Base-by-base conservation (phyloP, 2,113 vertebrate genomes). In the Callionymus lyra region DNA sequence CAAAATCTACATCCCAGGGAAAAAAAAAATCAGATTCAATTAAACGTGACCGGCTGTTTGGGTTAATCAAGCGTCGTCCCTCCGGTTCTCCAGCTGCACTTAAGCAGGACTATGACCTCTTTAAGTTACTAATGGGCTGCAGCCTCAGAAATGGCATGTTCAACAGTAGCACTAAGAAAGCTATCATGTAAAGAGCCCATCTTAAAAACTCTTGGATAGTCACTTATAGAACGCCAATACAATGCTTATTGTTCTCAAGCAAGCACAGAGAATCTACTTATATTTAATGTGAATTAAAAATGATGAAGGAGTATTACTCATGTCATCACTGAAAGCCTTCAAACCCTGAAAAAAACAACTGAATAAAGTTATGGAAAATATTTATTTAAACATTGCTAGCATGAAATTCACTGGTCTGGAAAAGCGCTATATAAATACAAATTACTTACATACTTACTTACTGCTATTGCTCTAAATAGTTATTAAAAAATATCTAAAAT, bases 1-100 rank as follows among this genome's bases (percentile, higher is more conserved):
- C 67, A 77, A 77, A 80, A 70, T 72, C 63, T 34, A 60, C 56
- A 68, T 65, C 58, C 78, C 68, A 55, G 70, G 63, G 53, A 62
- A 58, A 47, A 27, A 35, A 60, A 76, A 82, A 83, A 5, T 50
- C 38, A 56, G 50, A 48, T 84, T 78, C 74, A 53, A 32, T 73
- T 69, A 39, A 76, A 78, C 76, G 78, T 72, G 65, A 64, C 79
- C 80, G 68, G 56, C 60, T 76, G 52, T 76, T 83, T 76, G 65
- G 47, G 18, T 39, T 16, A 27, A 27, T 27, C 36, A 67, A 46
- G 64, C 41, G 65, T 59, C 45, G 34, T 52, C 63, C 38, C 53
- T 47, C 14, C n/a, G 50, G 42, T 37, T 34, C 19, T 15, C 27
- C 9, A 35, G n/a, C n/a, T n/a, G n/a, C n/a, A n/a, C n/a, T n/a